These are phyloP conservation scores for Aramus guarauna DNA, from an alignment of 2,113 vertebrate genomes.

Conservation along the genomic window DNA sequence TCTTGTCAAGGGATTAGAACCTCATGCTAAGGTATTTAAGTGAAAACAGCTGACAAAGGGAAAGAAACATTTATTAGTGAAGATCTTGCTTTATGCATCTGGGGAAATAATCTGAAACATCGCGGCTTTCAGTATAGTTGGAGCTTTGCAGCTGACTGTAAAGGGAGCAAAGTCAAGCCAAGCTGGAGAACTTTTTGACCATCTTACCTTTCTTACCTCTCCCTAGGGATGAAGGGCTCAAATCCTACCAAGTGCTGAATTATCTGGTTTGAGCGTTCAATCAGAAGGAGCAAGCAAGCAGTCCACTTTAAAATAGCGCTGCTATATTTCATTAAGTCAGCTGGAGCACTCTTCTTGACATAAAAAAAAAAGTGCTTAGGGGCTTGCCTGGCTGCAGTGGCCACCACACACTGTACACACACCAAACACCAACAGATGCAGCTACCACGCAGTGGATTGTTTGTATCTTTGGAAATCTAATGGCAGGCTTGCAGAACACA, in stretches of 20 bases:
- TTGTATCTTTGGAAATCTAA: background rate
- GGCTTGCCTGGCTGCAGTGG: background rate
- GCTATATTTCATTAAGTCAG: background rate
- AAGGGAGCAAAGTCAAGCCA: background rate
- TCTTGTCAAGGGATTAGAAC: background rate
- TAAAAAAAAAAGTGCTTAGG: background rate
- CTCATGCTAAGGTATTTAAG: background rate
- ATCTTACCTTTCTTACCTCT: background rate
- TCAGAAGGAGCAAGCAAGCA: background rate
- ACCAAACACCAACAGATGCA: background rate
- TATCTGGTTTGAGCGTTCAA: background rate
- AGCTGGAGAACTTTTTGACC: background rate
- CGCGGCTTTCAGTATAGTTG: background rate
- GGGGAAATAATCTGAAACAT: background rate
- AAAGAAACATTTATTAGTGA: background rate
- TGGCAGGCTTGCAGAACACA: background rate
- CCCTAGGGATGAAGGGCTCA: background rate
- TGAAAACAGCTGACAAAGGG: background rate
- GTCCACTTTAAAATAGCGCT: background rate
- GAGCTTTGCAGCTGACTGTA: background rate
- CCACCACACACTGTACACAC: background rate
- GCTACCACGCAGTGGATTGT: accelerated
- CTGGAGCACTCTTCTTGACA: background rate
- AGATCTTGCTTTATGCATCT: background rate
- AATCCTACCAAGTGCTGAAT: background rate